phyloP scores from a whole-genome alignment of 2,797 vertebrate species.

The Eospalax fontanierii region DNA sequence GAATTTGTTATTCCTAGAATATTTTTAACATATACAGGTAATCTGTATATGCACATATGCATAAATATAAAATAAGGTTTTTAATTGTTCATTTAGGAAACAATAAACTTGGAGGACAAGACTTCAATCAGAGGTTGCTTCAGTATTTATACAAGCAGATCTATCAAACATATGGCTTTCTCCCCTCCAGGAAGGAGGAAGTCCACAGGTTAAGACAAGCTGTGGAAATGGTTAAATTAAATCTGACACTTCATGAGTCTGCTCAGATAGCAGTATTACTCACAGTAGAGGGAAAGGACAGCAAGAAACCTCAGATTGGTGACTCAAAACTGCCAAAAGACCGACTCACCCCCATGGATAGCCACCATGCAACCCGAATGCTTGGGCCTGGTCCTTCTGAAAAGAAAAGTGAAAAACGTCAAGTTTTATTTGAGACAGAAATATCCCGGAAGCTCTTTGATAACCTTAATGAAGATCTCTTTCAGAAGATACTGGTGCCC shows the following conservation, averaged over 20 bases:
- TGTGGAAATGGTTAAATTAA: slow-evolving; percentile 96
- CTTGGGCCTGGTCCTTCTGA: slow-evolving; percentile 53
- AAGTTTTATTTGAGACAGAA: slow-evolving; percentile 91
- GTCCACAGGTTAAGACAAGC: slow-evolving; percentile 95
- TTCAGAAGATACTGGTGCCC: slow-evolving; percentile 96
- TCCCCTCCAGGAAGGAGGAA: slow-evolving; percentile 95
- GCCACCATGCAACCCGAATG: background rate
- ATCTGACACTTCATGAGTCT: slow-evolving; percentile 93
- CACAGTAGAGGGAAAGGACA: slow-evolving; percentile 87
- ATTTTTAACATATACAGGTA: background rate
- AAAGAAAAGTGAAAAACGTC: background rate
- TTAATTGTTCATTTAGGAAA: slow-evolving; percentile 90
- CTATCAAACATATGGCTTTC: slow-evolving; percentile 90
- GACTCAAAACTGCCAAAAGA: slow-evolving; percentile 57
- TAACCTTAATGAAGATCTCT: slow-evolving; percentile 96
- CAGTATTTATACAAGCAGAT: slow-evolving; percentile 93
- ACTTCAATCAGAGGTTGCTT: slow-evolving; percentile 97
- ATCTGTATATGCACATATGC: background rate
- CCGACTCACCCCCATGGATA: slow-evolving; percentile 23
- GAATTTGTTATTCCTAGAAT: background rate
- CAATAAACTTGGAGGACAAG: slow-evolving; percentile 98
- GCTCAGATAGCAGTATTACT: slow-evolving; percentile 90
- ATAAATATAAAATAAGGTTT: slow-evolving; percentile 22
- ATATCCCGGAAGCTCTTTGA: slow-evolving; percentile 95
- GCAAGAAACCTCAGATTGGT: slow-evolving; percentile 61